These are phyloP conservation scores for Cephus pygmeus DNA, from an alignment of 2,888 invertebrate genomes.

Conservation along the genomic window DNA sequence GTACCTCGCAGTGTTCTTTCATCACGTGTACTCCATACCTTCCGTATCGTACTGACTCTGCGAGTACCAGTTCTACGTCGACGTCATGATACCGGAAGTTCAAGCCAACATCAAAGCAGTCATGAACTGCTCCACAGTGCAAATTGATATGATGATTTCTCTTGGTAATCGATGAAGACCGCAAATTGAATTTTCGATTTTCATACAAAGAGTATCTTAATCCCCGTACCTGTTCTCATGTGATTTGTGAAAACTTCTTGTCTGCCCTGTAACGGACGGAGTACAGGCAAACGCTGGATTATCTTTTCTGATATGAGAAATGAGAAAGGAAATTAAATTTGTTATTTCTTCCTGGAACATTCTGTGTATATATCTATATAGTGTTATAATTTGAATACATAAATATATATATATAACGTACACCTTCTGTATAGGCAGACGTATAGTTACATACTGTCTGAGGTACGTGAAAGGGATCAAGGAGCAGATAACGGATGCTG, in stretches of 20 bases:
- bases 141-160: background rate
- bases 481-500: background rate
- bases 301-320: background rate
- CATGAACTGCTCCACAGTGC: background rate
- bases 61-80: background rate
- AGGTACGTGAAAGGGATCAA: background rate
- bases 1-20: background rate
- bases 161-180: background rate
- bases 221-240: background rate
- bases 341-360: background rate
- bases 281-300: background rate
- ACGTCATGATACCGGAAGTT: background rate
- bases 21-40: background rate
- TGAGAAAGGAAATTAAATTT: background rate
- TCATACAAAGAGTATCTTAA: background rate
- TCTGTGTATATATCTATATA: background rate
- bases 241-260: background rate
- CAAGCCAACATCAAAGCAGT: background rate
- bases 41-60: background rate
- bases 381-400: no score
- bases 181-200: background rate
- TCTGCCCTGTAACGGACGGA: background rate
- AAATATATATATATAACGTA: no score
- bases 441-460: background rate
- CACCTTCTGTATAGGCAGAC: background rate